Conservation (phyloP, 2,888 invertebrate genomes). For the Drosophila limbata region DNA sequence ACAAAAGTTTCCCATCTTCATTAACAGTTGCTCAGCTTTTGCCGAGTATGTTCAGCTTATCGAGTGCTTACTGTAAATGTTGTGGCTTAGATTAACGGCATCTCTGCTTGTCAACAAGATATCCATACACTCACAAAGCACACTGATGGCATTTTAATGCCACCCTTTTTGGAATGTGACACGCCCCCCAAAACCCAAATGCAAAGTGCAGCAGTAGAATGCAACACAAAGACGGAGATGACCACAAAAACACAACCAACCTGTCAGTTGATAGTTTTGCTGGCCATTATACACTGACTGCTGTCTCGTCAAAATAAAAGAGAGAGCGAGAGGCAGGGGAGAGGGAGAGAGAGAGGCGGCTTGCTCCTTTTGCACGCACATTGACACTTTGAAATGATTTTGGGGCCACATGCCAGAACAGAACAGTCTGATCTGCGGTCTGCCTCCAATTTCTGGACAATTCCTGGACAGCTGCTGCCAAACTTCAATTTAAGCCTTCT, state of each 20-base stretch:
- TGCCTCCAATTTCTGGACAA: slow-evolving; percentile 19
- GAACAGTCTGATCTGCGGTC: slow-evolving; percentile 54
- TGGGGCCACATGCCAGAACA: slow-evolving; percentile 34
- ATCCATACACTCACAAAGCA: slow-evolving; percentile 5
- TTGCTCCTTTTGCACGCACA: slow-evolving; percentile 44
- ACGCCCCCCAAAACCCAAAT: slow-evolving; percentile 16
- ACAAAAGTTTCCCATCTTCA: no score
- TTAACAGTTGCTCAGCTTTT: not conserved
- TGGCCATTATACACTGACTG: slow-evolving; percentile 15
- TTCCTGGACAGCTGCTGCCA: slow-evolving; percentile 16
- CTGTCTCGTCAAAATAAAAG: not conserved
- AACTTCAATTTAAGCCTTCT: slow-evolving; percentile 68
- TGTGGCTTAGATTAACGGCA: slow-evolving; percentile 41
- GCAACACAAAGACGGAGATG: slow-evolving; percentile 34
- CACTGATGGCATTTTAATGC: slow-evolving; percentile 41
- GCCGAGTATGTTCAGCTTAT: not conserved
- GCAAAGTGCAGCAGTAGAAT: slow-evolving; percentile 56
- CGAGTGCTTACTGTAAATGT: slow-evolving; percentile 23
- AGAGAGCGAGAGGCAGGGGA: not conserved
- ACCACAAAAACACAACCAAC: slow-evolving; percentile 45
- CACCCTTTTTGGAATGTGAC: slow-evolving; percentile 16
- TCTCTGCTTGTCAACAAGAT: slow-evolving; percentile 22
- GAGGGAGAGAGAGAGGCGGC: not conserved
- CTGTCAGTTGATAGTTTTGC: slow-evolving; percentile 53
- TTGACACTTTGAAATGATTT: slow-evolving; percentile 72